A percentile compares a stretch with the other conserved stretches of the same genome.
Conservation (phyloP, 1,140 invertebrate species). For the Anoplophora glabripennis region DNA sequence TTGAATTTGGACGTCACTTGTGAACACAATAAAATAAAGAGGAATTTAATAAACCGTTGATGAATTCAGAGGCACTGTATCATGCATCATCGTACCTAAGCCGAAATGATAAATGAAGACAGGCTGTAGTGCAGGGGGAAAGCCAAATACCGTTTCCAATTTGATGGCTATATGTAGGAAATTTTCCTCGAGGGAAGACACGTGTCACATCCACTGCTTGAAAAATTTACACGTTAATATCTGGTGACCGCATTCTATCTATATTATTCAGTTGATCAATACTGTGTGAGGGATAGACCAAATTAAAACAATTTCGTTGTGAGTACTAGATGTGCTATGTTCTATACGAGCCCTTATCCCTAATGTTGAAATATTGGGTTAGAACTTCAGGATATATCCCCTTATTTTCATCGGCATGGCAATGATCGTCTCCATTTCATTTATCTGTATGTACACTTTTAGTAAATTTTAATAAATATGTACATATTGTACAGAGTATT, state of each 20-base stretch:
- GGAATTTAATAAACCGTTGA: constrained; percentile 24
- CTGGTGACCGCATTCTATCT: no score
- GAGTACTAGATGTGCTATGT: no score
- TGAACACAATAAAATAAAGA: background rate
- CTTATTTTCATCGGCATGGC: no score
- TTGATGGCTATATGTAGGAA: constrained; percentile 18
- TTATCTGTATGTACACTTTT: no score
- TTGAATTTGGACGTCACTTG: background rate
- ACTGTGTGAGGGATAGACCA: background rate
- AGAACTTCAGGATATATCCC: no score
- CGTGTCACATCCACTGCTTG: constrained; percentile 22
- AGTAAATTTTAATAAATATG: no score
- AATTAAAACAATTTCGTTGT: constrained; percentile 5
- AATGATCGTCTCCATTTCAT: no score
- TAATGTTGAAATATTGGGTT: no score
- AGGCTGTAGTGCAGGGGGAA: background rate
- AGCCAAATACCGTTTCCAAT: constrained; percentile 15
- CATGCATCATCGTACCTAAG: constrained; percentile 10
- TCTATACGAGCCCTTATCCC: no score
- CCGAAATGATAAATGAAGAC: constrained; percentile 25
- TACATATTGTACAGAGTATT: no score
- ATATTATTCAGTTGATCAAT: background rate
- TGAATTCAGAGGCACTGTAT: constrained; percentile 21
- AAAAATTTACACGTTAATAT: constrained; percentile 36
- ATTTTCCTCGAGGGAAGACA: constrained; percentile 15